phyloP scores from a whole-genome alignment of 2,888 invertebrate species.

The Arctia plantaginis region DNA sequence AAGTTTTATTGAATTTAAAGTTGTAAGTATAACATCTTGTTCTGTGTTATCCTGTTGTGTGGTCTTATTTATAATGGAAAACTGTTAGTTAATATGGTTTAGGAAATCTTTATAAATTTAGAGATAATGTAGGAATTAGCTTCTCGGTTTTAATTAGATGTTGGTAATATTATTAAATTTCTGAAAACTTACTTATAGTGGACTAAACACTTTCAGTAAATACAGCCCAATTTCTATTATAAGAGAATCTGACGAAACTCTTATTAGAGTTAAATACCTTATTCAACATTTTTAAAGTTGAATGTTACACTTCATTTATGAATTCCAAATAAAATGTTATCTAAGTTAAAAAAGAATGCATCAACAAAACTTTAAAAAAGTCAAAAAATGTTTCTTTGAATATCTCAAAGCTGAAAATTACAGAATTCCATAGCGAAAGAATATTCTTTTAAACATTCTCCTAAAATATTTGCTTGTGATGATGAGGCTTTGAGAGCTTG shows the following conservation, averaged over 20 bases:
- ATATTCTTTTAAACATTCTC: conserved; percentile 27
- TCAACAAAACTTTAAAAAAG: conserved; percentile 10
- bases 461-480: conserved; percentile 34
- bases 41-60: neutral
- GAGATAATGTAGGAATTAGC: neutral
- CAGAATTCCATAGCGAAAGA: conserved; percentile 27
- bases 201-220: neutral
- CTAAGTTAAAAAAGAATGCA: conserved; percentile 4
- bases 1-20: neutral
- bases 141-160: neutral
- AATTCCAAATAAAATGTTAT: neutral
- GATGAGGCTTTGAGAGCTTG: conserved; percentile 21
- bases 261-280: neutral
- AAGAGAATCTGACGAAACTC: neutral
- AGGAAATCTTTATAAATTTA: neutral
- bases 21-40: neutral
- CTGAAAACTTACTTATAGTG: no score
- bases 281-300: neutral
- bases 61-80: neutral
- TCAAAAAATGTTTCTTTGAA: conserved; percentile 27
- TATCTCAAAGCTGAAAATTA: conserved; percentile 37
- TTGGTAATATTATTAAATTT: neutral
- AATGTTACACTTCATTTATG: neutral
- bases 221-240: neutral
- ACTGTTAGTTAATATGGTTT: neutral